These are phyloP conservation scores for Pteromalus puparum DNA, from an alignment of 1,140 invertebrate genomes.

Conservation along the genomic window DNA sequence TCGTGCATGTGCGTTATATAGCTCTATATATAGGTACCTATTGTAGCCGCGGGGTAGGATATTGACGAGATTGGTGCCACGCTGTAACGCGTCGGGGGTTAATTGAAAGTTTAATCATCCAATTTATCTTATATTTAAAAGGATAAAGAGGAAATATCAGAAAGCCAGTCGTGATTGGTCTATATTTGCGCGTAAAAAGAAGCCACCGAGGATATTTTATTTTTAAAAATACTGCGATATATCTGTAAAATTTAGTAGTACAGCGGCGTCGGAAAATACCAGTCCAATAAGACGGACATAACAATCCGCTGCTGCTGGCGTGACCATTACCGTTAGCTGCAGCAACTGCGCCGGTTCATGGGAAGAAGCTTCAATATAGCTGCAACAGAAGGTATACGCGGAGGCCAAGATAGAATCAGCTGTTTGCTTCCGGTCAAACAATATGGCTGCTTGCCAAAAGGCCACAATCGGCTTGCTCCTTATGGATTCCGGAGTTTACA, in stretches of 20 bases:
- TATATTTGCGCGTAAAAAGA: no score
- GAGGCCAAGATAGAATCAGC: background rate
- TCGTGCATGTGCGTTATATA: no score
- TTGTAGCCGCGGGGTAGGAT: background rate
- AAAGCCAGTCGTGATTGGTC: background rate
- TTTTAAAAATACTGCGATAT: no score
- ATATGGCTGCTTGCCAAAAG: slow-evolving; percentile 19
- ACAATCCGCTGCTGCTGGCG: background rate
- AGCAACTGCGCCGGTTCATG: background rate
- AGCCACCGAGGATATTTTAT: no score
- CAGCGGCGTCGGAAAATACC: no score
- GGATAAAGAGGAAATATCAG: background rate
- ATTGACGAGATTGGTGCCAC: slow-evolving; percentile 53
- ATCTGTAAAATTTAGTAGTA: no score
- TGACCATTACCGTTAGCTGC: background rate
- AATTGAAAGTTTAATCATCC: slow-evolving; percentile 54
- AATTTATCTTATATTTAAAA: no score
- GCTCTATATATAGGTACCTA: no score
- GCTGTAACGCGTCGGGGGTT: slow-evolving; percentile 42
- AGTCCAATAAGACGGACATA: no score
- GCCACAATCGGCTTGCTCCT: background rate
- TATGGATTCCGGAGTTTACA: background rate
- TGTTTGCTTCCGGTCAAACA: slow-evolving; percentile 29
- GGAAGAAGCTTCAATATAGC: no score
- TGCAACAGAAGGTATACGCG: no score